A percentile compares a stretch with the other conserved stretches of the same genome.
Evolutionary conservation across 2,113 vertebrate species (phyloP).

Genomic region (Saguinus imperator): DNA sequence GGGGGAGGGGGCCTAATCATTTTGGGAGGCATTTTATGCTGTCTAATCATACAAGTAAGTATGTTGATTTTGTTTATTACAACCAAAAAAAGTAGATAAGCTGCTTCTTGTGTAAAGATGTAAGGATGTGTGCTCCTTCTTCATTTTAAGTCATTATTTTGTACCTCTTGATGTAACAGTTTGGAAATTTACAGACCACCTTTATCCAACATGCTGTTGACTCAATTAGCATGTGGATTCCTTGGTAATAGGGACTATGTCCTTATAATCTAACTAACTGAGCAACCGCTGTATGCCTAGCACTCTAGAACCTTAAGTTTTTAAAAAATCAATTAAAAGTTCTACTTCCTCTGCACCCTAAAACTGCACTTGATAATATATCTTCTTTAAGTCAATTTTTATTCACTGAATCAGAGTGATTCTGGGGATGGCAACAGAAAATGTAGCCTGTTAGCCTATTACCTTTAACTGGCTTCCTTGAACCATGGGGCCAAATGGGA

Average conservation of each 20-base stretch:
- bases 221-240: neutral
- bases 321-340: neutral
- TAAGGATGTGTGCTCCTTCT: neutral
- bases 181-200: neutral
- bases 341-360: neutral
- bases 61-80: neutral
- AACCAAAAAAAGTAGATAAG: neutral
- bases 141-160: neutral
- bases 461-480: neutral
- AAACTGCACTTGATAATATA: neutral
- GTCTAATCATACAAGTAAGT: neutral
- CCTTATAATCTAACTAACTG: neutral
- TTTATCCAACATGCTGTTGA: neutral
- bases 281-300: neutral
- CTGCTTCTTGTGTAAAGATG: neutral
- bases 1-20: neutral
- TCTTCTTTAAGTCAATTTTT: neutral
- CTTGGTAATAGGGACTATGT: neutral
- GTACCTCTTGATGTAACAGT: neutral
- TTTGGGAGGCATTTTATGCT: neutral
- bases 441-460: neutral
- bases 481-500: neutral
- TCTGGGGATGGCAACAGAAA: neutral
- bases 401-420: neutral
- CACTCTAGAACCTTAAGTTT: neutral